Base-by-base conservation (phyloP, 2,888 invertebrate species). In the Meteorus colon region DNA sequence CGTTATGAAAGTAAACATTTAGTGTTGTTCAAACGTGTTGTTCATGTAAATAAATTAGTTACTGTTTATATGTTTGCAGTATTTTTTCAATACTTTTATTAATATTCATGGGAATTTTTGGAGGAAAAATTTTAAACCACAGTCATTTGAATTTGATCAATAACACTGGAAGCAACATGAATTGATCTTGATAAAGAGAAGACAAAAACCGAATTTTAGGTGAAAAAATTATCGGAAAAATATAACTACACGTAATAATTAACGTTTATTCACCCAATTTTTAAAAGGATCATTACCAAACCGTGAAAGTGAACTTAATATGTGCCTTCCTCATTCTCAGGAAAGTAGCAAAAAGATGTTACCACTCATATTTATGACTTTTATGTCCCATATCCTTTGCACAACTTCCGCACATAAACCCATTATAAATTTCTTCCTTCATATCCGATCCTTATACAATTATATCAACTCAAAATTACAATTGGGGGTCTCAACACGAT, bases 1-100 rank as follows among this genome's bases (percentile, higher is more conserved):
- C 80, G 78, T 86, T 84, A 83, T 83, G 75, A 66, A 65, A 1
- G 16, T 65, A 19, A 66, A 29, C 31, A 41, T 34, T 55, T 8
- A 10, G 12, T 68, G 27, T n/a, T 66, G n/a, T 66, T 19, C 12
- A 68, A 16, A 31, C 45, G 29, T 24, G 55, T 10, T 2, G 0
- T 41, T 12, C 12, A 41, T 41, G 2, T 41, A 12, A 12, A 12
- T 8, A 41, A 41, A 41, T 6, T 34, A 34, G 4, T 6, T 8
- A 6, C 8, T 34, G 8, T 34, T 12, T 41, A 41, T 41, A 12
- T 41, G 6, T 12, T 41, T 41, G 41, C 2, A 12, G 41, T 41
- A 41, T 41, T 41, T 8, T 41, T 41, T 8, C 12, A 12, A 8
- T 41, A 41, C 2, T 41, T 34, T 4, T 34, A 34, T 34, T 0